These are phyloP conservation scores for Ascidia mentula DNA, from an alignment of 23 tunicate species.

Conservation along the genomic window DNA sequence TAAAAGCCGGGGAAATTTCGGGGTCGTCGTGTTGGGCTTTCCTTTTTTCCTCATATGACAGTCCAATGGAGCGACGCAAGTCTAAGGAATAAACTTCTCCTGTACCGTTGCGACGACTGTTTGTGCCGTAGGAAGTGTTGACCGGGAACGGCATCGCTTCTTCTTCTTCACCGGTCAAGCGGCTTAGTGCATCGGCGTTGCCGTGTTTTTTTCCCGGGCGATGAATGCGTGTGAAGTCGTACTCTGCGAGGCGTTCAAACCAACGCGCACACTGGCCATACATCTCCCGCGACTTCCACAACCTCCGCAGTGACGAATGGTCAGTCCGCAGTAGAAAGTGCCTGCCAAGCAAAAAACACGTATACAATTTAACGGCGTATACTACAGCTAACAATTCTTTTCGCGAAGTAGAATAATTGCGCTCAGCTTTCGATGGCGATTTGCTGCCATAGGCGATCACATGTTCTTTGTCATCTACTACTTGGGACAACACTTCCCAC, in stretches of 20 bases:
- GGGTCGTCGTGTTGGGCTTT: too few relatives aligned
- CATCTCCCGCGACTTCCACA: slow-evolving; percentile 16
- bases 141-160: not conserved
- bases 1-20: too few relatives aligned
- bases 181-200: slow-evolving; percentile 26
- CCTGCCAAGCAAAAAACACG: slow-evolving; percentile 10
- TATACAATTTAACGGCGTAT: slow-evolving; percentile 10
- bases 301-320: slow-evolving; percentile 21
- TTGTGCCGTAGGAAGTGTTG: not conserved
- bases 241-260: slow-evolving; percentile 32
- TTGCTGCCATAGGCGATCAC: slow-evolving; percentile 10
- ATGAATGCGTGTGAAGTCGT: slow-evolving; percentile 21
- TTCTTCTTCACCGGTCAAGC: too few relatives aligned
- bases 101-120: too few relatives aligned
- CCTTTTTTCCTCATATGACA: too few relatives aligned
- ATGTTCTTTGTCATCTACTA: not conserved
- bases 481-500: slow-evolving; percentile 13
- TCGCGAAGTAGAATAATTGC: not conserved
- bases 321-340: slow-evolving; percentile 13
- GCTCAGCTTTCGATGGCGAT: slow-evolving; percentile 14
- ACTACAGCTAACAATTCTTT: not conserved
- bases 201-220: slow-evolving; percentile 30
- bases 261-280: slow-evolving; percentile 42
- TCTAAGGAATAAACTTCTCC: too few relatives aligned
- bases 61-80: too few relatives aligned